Percentiles rank a stretch among this genome's conserved stretches.
Evolutionary conservation across 2,113 vertebrate species (phyloP).

Genomic region (Pipa parva): DNA sequence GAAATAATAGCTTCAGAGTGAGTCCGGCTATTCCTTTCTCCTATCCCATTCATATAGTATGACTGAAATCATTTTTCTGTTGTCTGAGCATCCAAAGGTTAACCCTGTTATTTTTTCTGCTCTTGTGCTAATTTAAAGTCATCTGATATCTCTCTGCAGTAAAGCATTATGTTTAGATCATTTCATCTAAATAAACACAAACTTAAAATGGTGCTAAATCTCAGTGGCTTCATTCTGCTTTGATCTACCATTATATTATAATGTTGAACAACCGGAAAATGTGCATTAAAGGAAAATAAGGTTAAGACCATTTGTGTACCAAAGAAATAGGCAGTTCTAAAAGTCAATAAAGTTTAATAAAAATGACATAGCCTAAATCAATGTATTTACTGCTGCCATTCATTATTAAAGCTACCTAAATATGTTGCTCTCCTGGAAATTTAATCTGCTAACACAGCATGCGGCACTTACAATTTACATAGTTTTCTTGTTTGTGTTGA

Average conservation of each 20-base stretch:
- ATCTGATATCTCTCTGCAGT: background rate
- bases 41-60: too few relatives aligned
- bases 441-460: slow-evolving; percentile 38
- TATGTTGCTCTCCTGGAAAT: slow-evolving; percentile 27
- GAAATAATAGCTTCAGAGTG: too few relatives aligned
- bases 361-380: slow-evolving; percentile 23
- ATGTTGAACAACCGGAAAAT: slow-evolving; percentile 12
- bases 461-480: slow-evolving; percentile 33
- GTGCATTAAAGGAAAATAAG: slow-evolving; percentile 23
- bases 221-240: background rate
- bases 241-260: slow-evolving; percentile 13
- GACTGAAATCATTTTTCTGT: too few relatives aligned
- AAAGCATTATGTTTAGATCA: slow-evolving; percentile 13
- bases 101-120: background rate
- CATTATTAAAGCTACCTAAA: slow-evolving; percentile 31
- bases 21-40: too few relatives aligned
- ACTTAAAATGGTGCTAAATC: slow-evolving; percentile 12
- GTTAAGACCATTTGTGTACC: slow-evolving; percentile 29
- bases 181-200: slow-evolving; percentile 11
- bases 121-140: too few relatives aligned
- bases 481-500: slow-evolving; percentile 31
- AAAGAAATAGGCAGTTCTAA: slow-evolving; percentile 26
- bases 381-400: slow-evolving; percentile 31
- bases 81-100: too few relatives aligned
- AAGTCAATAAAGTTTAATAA: slow-evolving; percentile 36